phyloP scores from a whole-genome alignment of 2,888 invertebrate genomes.

The Callyntrura guangdongensis region DNA sequence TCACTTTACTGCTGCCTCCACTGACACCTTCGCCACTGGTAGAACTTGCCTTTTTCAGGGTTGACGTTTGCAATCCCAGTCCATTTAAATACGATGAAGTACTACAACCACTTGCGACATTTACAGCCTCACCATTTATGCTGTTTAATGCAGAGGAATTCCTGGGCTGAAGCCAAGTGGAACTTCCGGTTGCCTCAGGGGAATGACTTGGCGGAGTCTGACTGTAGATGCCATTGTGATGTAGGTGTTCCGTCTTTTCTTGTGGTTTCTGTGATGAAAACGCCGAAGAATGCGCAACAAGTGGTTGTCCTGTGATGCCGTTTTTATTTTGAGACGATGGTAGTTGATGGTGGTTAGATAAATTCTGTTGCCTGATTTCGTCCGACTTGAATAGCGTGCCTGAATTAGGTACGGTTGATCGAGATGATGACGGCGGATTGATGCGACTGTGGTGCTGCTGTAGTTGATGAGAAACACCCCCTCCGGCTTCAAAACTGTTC shows the following conservation, averaged over 20 bases:
- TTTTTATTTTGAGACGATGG: slow-evolving; percentile 21
- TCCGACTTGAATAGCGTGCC: slow-evolving; percentile 36
- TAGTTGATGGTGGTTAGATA: slow-evolving; percentile 18
- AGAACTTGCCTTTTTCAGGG: slow-evolving; percentile 33
- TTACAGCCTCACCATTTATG: slow-evolving; percentile 25
- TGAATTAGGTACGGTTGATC: slow-evolving; percentile 56
- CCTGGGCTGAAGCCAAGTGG: slow-evolving; percentile 78
- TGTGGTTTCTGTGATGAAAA: slow-evolving; percentile 39
- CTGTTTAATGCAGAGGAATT: slow-evolving; percentile 53
- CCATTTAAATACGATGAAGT: slow-evolving; percentile 13
- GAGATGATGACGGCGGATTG: slow-evolving; percentile 49
- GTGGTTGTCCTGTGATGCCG: slow-evolving; percentile 33
- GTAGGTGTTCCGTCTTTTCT: slow-evolving; percentile 49
- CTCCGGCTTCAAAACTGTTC: slow-evolving; percentile 61
- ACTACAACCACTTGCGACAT: slow-evolving; percentile 34
- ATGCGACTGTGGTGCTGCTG: neutral
- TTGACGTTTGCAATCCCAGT: slow-evolving; percentile 46
- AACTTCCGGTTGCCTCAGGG: slow-evolving; percentile 80
- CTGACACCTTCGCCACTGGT: slow-evolving; percentile 3
- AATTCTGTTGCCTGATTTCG: slow-evolving; percentile 36
- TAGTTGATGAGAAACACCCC: slow-evolving; percentile 55
- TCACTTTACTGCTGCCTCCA: neutral
- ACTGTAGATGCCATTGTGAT: slow-evolving; percentile 11
- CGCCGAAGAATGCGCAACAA: slow-evolving; percentile 21
- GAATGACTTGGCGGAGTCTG: slow-evolving; percentile 65